phyloP scores from a whole-genome alignment of 1,140 invertebrate genomes.

The Papilio dardanus region DNA sequence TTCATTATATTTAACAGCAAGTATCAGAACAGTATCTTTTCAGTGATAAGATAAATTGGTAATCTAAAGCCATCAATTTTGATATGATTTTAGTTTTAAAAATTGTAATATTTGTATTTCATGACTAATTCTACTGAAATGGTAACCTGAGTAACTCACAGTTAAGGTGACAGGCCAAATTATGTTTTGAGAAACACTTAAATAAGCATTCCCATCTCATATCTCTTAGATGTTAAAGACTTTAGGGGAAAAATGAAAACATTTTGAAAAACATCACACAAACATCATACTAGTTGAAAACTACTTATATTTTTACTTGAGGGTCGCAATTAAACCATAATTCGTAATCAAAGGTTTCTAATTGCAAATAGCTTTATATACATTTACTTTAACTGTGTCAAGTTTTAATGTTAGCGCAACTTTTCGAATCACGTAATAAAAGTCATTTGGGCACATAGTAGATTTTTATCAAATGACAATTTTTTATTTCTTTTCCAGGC shows the following conservation, averaged over 20 bases:
- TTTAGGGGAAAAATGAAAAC: not conserved
- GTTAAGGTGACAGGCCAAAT: not conserved
- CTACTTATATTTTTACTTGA: too few species aligned
- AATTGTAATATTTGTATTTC: not conserved
- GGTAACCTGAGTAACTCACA: not conserved
- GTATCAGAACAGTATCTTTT: not conserved
- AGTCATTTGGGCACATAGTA: too few species aligned
- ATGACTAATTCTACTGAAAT: not conserved
- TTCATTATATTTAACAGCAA: not conserved
- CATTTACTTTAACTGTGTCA: too few species aligned
- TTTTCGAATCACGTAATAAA: too few species aligned
- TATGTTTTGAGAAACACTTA: not conserved
- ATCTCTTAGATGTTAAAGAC: not conserved
- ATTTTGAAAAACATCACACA: not conserved
- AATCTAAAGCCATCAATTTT: conserved; percentile 1
- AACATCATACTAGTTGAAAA: not conserved
- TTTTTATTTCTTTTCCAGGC: conserved; percentile 74
- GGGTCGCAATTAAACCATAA: too few species aligned
- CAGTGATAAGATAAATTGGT: conserved; percentile 1
- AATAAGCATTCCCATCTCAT: not conserved
- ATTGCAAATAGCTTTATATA: too few species aligned
- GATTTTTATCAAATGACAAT: too few species aligned
- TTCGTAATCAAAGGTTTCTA: too few species aligned
- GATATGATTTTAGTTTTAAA: not conserved
- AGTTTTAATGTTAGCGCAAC: too few species aligned